Conservation (phyloP, 1,140 invertebrate species). For the Leptinotarsa texana region DNA sequence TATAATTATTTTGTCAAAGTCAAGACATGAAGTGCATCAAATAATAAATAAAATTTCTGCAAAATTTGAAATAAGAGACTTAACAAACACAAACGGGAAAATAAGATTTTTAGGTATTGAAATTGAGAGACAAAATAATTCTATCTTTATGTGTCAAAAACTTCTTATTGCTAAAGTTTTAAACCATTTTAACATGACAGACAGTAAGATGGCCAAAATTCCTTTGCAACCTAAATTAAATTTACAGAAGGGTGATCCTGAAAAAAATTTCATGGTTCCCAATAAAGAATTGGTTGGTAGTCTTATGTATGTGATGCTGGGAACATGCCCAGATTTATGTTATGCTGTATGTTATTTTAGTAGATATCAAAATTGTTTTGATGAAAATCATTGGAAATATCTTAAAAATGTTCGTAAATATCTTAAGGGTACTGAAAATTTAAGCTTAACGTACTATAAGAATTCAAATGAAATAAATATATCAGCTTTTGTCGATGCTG, state of each 20-base stretch:
- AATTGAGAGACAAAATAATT: constrained; percentile 9
- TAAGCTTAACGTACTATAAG: too few relatives aligned
- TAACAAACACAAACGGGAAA: constrained; percentile 1
- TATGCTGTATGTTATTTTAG: constrained; percentile 21
- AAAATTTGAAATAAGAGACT: constrained; percentile 14
- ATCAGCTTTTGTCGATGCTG: too few relatives aligned
- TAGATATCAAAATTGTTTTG: neutral
- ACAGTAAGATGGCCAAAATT: constrained; percentile 10
- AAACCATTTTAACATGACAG: constrained; percentile 12
- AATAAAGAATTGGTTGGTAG: constrained; percentile 23
- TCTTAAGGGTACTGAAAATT: too few relatives aligned
- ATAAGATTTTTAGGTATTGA: constrained; percentile 11
- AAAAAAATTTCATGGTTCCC: constrained; percentile 12
- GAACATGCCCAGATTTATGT: neutral
- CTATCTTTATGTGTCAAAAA: neutral
- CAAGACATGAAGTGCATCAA: constrained; percentile 1
- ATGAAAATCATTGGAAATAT: too few relatives aligned
- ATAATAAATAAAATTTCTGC: constrained; percentile 13
- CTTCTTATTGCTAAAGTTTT: neutral
- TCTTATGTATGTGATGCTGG: constrained; percentile 25
- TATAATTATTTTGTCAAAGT: constrained; percentile 39
- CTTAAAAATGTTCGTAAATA: too few relatives aligned
- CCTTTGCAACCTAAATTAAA: constrained; percentile 5
- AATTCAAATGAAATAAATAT: too few relatives aligned
- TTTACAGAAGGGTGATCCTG: constrained; percentile 13